Percentiles rank a stretch among this genome's conserved stretches.
Evolutionary conservation across 2,113 vertebrate genomes (phyloP).

Genomic region (Orycteropus afer): DNA sequence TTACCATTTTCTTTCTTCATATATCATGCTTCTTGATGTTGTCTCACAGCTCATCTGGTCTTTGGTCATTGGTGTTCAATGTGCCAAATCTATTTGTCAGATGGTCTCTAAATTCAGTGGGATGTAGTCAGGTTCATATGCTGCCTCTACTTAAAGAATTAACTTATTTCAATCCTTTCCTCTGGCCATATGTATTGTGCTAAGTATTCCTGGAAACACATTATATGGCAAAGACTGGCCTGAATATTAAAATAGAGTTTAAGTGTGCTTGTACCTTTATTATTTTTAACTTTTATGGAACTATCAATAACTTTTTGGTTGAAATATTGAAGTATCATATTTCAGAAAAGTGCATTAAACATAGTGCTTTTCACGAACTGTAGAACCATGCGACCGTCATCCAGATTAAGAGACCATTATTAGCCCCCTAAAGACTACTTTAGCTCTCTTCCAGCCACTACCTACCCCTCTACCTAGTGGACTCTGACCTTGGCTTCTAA

Average conservation of each 20-base stretch:
- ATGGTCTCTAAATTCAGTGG: too few relatives aligned
- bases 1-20: too few relatives aligned
- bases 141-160: too few relatives aligned
- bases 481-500: background rate
- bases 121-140: too few relatives aligned
- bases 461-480: background rate
- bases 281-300: constrained; percentile 31
- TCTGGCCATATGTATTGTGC: background rate
- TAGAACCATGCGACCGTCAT: background rate
- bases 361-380: background rate
- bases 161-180: background rate
- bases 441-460: background rate
- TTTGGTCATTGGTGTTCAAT: too few relatives aligned
- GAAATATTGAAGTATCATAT: background rate
- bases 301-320: background rate
- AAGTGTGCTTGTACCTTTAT: background rate
- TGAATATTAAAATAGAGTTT: background rate
- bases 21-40: too few relatives aligned
- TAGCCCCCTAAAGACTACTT: background rate
- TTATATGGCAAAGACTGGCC: background rate
- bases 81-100: too few relatives aligned
- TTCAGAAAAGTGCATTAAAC: background rate
- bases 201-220: background rate
- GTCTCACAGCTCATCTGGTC: too few relatives aligned
- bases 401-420: background rate